Evolutionary conservation across 1,140 invertebrate species (phyloP).

Genomic region (Cecropterus lyciades): DNA sequence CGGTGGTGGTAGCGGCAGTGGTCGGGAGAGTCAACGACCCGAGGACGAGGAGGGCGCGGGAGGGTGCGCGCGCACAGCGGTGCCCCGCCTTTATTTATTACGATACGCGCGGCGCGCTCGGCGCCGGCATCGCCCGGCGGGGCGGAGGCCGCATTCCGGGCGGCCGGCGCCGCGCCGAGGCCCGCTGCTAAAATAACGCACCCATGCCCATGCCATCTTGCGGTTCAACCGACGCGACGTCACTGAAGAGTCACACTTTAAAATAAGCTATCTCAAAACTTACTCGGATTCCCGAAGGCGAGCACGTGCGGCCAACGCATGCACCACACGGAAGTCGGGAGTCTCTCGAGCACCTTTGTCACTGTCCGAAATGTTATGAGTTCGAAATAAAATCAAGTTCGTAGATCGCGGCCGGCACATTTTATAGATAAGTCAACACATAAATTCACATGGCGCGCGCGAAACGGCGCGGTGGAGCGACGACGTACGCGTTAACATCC

Average conservation of each 20-base stretch:
- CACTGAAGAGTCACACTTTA: constrained; percentile 66
- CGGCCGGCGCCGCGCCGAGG: constrained; percentile 56
- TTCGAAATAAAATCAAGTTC: constrained; percentile 31
- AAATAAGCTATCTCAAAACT: constrained; percentile 74
- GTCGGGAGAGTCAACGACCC: constrained; percentile 75
- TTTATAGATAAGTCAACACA: constrained; percentile 63
- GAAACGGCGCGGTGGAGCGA: constrained; percentile 49
- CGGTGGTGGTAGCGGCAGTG: constrained; percentile 53
- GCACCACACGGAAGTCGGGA: constrained; percentile 56
- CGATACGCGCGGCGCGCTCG: constrained; percentile 77
- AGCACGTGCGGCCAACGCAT: constrained; percentile 70
- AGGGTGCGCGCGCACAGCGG: constrained; percentile 79
- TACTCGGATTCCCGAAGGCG: constrained; percentile 62
- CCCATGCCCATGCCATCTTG: constrained; percentile 53
- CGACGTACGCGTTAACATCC: constrained; percentile 60
- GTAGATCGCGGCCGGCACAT: constrained; percentile 23
- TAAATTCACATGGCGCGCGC: constrained; percentile 79
- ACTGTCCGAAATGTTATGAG: constrained; percentile 57
- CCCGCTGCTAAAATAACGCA: constrained; percentile 74
- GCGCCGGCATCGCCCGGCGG: constrained; percentile 74
- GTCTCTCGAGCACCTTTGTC: constrained; percentile 59
- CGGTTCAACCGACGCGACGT: constrained; percentile 45
- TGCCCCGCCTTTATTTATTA: constrained; percentile 83
- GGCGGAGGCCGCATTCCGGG: constrained; percentile 80
- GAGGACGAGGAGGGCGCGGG: constrained; percentile 73